These are phyloP conservation scores for Avahi laniger DNA, from an alignment of 2,797 vertebrate genomes.

Conservation along the genomic window DNA sequence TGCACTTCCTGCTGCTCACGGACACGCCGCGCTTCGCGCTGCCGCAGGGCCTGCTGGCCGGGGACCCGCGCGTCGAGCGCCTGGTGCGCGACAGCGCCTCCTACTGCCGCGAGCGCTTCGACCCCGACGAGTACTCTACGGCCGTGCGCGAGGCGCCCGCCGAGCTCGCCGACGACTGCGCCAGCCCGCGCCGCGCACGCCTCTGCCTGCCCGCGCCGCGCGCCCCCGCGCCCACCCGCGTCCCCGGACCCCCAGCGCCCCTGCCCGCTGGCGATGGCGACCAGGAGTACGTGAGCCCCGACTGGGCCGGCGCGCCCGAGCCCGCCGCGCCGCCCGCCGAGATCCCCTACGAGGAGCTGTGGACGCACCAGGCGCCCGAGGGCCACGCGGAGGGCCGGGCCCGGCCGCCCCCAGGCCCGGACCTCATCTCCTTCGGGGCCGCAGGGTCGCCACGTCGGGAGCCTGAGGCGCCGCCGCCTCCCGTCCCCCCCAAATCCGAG, in stretches of 20 bases:
- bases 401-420: constrained; percentile 80
- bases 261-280: constrained; percentile 81
- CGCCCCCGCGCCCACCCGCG: constrained; percentile 87
- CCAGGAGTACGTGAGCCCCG: constrained; percentile 93
- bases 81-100: constrained; percentile 91
- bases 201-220: constrained; percentile 88
- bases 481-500: constrained; percentile 97
- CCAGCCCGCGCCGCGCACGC: constrained; percentile 91
- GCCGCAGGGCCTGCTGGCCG: constrained; percentile 89
- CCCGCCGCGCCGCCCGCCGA: constrained; percentile 88
- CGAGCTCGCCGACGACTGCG: constrained; percentile 92
- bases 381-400: constrained; percentile 74
- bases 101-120: constrained; percentile 91
- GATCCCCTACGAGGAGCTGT: constrained; percentile 98
- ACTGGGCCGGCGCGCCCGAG: constrained; percentile 91
- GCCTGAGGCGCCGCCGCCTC: constrained; percentile 89
- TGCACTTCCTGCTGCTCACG: constrained; percentile 95
- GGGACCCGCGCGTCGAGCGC: constrained; percentile 90
- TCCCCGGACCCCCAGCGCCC: constrained; percentile 85
- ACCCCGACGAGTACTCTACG: constrained; percentile 95
- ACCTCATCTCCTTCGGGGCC: constrained; percentile 90
- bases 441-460: constrained; percentile 83
- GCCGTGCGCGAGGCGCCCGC: constrained; percentile 94
- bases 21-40: constrained; percentile 96
- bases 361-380: constrained; percentile 89